These are phyloP conservation scores for Chymomyza caudatula DNA, from an alignment of 2,888 invertebrate genomes.

Conservation along the genomic window DNA sequence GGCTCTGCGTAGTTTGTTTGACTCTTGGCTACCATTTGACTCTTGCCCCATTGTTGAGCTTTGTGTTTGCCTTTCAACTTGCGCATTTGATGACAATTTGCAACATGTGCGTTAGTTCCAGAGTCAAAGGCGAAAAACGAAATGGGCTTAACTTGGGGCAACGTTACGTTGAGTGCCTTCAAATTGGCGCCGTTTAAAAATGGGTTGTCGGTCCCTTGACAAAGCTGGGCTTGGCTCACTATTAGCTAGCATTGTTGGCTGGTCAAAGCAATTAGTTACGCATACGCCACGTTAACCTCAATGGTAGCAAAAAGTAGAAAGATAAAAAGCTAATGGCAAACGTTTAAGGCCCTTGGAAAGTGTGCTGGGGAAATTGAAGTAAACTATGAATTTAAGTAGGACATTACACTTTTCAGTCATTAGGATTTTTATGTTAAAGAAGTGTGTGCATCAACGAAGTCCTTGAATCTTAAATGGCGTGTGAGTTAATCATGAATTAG, in stretches of 20 bases:
- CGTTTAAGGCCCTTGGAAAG: no score
- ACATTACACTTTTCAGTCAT: no score
- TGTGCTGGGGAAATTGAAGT: no score
- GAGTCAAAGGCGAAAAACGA: background rate
- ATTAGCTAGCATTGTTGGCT: conserved; percentile 11
- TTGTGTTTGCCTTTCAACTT: conserved; percentile 7
- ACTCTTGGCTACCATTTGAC: conserved; percentile 7
- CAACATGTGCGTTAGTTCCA: conserved; percentile 26
- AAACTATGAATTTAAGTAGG: no score
- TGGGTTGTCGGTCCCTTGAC: conserved; percentile 10
- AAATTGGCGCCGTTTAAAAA: conserved; percentile 49
- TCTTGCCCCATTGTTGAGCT: conserved; percentile 1
- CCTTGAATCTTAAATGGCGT: no score
- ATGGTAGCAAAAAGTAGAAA: background rate
- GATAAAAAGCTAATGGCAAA: background rate
- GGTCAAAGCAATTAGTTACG: conserved; percentile 61
- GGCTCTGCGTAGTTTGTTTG: background rate
- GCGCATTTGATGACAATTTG: conserved; percentile 46
- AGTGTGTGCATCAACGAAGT: no score
- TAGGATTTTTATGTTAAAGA: no score
- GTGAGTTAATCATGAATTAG: no score
- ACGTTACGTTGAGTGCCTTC: conserved; percentile 15
- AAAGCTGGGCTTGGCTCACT: conserved; percentile 12
- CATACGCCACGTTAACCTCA: conserved; percentile 42
- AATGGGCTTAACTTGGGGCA: background rate